These are phyloP conservation scores for Meandrina meandrites DNA, from an alignment of 92 coral and sea anemone species.

Conservation along the genomic window DNA sequence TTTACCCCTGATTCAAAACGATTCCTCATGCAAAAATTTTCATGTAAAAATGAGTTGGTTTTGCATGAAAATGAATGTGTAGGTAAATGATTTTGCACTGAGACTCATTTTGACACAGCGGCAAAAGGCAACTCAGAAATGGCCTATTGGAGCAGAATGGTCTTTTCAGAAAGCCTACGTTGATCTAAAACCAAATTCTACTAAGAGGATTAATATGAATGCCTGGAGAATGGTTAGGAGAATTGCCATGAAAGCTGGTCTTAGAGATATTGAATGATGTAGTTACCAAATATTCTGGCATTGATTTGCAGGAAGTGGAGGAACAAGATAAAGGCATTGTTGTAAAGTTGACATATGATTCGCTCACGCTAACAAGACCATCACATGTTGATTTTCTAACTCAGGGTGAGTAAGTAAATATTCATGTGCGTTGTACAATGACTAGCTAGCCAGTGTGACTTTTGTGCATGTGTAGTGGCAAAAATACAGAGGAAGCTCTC, in stretches of 20 bases:
- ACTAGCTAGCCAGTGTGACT: background rate
- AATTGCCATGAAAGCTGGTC: background rate
- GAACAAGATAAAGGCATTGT: background rate
- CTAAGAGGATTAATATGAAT: background rate
- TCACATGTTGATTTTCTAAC: conserved; percentile 3
- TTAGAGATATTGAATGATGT: background rate
- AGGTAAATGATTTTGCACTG: too few species aligned
- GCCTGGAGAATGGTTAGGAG: background rate
- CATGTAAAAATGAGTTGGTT: too few species aligned
- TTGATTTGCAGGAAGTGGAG: conserved; percentile 5
- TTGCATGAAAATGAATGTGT: too few species aligned
- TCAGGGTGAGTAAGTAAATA: conserved; percentile 6
- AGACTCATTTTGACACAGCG: too few species aligned
- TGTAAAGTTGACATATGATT: conserved; percentile 21
- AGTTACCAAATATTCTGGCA: background rate
- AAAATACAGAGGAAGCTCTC: background rate
- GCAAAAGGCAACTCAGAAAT: too few species aligned
- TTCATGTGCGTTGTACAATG: background rate
- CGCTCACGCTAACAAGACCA: conserved; percentile 8
- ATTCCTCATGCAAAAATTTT: too few species aligned
- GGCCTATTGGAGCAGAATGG: too few species aligned
- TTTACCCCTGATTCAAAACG: too few species aligned
- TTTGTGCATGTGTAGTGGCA: background rate
- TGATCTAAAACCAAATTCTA: background rate
- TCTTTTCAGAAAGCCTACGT: background rate